Evolutionary conservation across 2,113 vertebrate species (phyloP), one percentile per base, ranked within the genome.

Genomic region (Parotia lawesii): DNA sequence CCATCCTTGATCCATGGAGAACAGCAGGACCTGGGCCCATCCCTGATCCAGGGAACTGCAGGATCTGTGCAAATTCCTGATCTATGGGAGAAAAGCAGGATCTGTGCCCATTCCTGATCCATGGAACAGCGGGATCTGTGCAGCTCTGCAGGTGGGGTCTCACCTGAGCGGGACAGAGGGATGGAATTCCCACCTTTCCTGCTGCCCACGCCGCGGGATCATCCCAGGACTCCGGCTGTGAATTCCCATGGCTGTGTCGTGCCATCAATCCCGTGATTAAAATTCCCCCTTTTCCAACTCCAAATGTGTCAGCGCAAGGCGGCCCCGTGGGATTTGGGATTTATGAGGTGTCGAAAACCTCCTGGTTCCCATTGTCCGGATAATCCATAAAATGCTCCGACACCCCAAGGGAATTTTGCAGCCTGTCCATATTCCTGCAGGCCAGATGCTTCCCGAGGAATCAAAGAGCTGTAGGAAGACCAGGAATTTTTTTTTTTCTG

Each of bases 41-140:
- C 38, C 38, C 8, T 47, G 31, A 25, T 66, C 31, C 31, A n/a
- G 1, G 33, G 62, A 33, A 45, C 2, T 1, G 5, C 31, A 14
- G 64, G 11, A 24, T 35, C 45, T 4, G 19, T 44, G 45, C 22
- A 37, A 37, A 44, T 44, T 7, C 25, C 10, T 31, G 40, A 37
- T 25, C 20, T 12, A 44, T 4, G 38, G 38, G 38, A 44, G 48
- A 64, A 53, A 0, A 1, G 4, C 16, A 2, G 12, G 22, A 40
- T 62, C 35, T 1, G 2, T 2, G 8, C 8, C 10, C 15, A 45
- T 33, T 5, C 61, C 15, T 25, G 25, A 15, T 6, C 44, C 23
- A 48, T 0, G 11, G 44, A 48, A 28, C 1, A 3, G 1, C 10
- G 0, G 12, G 45, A 44, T 53, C 27, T 0, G 1, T 3, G 15